Percentiles rank a stretch among this genome's conserved stretches.
Evolutionary conservation across 2,888 invertebrate genomes (phyloP).

Genomic region (Lithophane leautieri): DNA sequence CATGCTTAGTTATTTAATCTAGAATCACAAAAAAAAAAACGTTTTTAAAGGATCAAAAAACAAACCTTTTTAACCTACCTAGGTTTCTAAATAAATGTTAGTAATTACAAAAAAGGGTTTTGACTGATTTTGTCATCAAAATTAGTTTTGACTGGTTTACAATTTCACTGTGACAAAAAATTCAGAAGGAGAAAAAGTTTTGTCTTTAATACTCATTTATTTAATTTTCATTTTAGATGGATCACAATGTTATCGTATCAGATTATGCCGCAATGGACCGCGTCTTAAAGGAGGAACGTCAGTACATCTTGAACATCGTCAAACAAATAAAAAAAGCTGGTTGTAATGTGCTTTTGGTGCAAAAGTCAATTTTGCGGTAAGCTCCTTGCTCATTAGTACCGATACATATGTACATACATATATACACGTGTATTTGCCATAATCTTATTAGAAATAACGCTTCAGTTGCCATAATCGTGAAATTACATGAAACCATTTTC

Average conservation of each 20-base stretch:
- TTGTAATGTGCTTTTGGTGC: slow-evolving; percentile 98
- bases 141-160: not conserved
- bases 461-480: no score
- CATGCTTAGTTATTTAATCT: no score
- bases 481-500: no score
- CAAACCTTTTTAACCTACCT: no score
- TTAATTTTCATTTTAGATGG: slow-evolving; percentile 92
- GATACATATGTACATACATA: no score
- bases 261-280: slow-evolving; percentile 99
- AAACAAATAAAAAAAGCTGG: slow-evolving; percentile 99
- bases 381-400: not conserved
- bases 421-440: no score
- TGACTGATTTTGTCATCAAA: not conserved
- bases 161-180: not conserved
- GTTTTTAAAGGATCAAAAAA: no score
- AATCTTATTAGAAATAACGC: no score
- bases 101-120: not conserved
- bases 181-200: not conserved
- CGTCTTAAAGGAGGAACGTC: slow-evolving; percentile 98
- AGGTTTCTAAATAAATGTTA: not conserved
- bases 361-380: slow-evolving; percentile 94
- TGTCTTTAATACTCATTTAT: not conserved
- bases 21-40: no score
- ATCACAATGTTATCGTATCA: slow-evolving; percentile 98
- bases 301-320: slow-evolving; percentile 99